Conservation (phyloP, 2,888 invertebrate species). For the Epistrophe grossulariae region DNA sequence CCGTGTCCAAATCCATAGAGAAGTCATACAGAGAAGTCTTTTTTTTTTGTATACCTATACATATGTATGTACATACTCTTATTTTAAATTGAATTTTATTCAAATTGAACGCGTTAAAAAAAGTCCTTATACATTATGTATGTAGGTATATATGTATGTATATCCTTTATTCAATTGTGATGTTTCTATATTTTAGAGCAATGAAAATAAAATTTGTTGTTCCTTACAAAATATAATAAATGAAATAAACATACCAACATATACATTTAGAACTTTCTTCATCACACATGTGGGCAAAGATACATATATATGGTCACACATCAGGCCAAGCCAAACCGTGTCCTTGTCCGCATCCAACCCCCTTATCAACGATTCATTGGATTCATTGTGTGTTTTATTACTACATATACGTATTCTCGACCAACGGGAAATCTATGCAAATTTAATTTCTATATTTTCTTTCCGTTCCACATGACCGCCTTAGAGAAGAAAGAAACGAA, state of each 20-base stretch:
- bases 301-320: neutral
- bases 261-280: constrained; percentile 57
- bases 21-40: neutral
- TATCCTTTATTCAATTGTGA: constrained; percentile 34
- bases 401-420: constrained; percentile 40
- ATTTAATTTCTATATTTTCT: constrained; percentile 76
- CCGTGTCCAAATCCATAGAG: constrained; percentile 67
- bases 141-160: neutral
- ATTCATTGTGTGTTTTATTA: constrained; percentile 72
- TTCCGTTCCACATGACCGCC: constrained; percentile 71
- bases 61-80: constrained; percentile 10
- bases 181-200: constrained; percentile 44
- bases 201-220: constrained; percentile 63
- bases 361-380: constrained; percentile 37
- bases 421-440: constrained; percentile 75
- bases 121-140: constrained; percentile 13
- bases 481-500: neutral
- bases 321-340: neutral
- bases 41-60: constrained; percentile 48
- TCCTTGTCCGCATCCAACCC: neutral
- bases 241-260: constrained; percentile 61
- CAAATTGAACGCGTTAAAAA: constrained; percentile 69
- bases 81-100: constrained; percentile 77
- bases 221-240: constrained; percentile 64
- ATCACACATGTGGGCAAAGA: constrained; percentile 68